phyloP scores from a whole-genome alignment of 1,140 invertebrate genomes.

The Ladona fulva region DNA sequence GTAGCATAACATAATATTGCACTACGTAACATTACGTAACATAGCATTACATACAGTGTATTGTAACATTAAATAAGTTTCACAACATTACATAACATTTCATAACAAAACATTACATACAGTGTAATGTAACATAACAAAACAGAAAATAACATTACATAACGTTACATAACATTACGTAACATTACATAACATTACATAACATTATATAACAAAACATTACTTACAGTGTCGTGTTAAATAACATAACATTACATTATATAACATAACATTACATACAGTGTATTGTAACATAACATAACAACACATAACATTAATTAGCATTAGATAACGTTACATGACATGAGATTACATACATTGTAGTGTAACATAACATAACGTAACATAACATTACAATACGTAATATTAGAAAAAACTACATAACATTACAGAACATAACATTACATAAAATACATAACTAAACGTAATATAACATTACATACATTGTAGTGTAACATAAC shows the following conservation, averaged over 20 bases:
- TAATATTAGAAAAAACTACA: neutral
- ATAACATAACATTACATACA: neutral
- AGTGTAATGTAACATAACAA: neutral
- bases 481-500: too few relatives aligned
- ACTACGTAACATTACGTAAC: too few relatives aligned
- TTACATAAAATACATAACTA: neutral
- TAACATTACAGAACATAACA: neutral
- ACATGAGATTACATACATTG: neutral
- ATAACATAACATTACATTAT: too few relatives aligned
- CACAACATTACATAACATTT: neutral
- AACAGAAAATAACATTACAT: neutral
- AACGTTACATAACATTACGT: neutral
- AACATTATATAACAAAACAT: neutral
- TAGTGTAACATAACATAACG: neutral
- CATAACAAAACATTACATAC: neutral
- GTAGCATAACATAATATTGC: too few relatives aligned
- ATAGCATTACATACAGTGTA: too few relatives aligned
- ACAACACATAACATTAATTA: neutral
- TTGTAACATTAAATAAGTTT: neutral
- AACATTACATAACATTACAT: neutral
- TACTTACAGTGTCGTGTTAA: neutral
- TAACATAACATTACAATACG: neutral
- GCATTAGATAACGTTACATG: neutral
- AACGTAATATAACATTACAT: too few relatives aligned
- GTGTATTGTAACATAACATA: neutral